A percentile compares a stretch with the other conserved stretches of the same genome.
Conservation (phyloP, 2,888 invertebrate genomes). For the Cosmia trapezina region DNA sequence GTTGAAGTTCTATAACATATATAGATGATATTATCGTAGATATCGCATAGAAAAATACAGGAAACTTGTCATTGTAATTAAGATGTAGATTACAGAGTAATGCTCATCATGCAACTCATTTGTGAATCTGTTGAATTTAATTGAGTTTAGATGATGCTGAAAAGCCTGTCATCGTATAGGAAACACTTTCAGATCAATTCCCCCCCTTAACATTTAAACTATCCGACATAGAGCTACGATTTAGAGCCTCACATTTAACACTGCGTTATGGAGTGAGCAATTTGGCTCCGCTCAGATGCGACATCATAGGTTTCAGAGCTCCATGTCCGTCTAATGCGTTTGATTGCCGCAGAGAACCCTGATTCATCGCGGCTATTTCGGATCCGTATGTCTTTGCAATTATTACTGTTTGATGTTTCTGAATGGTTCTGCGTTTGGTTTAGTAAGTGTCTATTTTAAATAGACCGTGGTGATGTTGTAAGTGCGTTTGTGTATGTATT, state of each 20-base stretch:
- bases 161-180: neutral
- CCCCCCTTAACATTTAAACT: constrained; percentile 64
- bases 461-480: constrained; percentile 42
- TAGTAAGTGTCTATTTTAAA: constrained; percentile 54
- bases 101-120: neutral
- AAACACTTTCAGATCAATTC: neutral
- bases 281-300: constrained; percentile 66
- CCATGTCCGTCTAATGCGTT: constrained; percentile 64
- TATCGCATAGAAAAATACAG: too few species aligned
- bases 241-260: constrained; percentile 73
- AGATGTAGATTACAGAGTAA: too few species aligned
- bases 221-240: constrained; percentile 64
- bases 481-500: constrained; percentile 16
- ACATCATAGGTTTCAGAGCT: constrained; percentile 57
- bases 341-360: constrained; percentile 63
- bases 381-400: constrained; percentile 63
- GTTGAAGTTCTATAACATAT: neutral
- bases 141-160: neutral
- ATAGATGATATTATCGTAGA: neutral
- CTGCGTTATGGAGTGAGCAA: constrained; percentile 72
- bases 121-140: neutral
- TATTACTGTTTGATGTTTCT: constrained; percentile 63
- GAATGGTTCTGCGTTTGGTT: constrained; percentile 56
- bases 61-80: too few species aligned
- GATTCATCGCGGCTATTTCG: constrained; percentile 64